phyloP scores from a whole-genome alignment of 2,888 invertebrate species.

The Mesorhabditis spiculigera region DNA sequence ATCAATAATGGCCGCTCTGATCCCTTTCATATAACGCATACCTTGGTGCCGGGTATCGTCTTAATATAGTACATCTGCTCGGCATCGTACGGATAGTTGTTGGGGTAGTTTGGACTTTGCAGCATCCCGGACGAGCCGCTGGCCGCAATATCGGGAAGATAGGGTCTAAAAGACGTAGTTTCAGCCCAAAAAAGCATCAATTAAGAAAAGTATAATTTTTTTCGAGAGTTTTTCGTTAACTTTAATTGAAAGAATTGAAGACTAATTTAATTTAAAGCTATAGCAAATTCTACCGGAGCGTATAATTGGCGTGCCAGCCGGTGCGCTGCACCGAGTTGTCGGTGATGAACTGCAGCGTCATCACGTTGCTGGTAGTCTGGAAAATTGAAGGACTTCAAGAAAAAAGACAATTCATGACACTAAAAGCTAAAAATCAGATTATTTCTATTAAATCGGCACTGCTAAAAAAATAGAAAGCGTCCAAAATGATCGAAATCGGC shows the following conservation, averaged over 20 bases:
- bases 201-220: neutral
- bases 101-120: neutral
- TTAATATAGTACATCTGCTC: neutral
- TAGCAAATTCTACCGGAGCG: neutral
- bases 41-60: neutral
- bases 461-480: too few species aligned
- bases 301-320: slow-evolving; percentile 1
- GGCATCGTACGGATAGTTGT: neutral
- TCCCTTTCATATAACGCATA: neutral
- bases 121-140: neutral
- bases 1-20: too few species aligned
- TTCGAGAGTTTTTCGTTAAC: too few species aligned
- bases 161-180: neutral
- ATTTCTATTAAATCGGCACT: too few species aligned
- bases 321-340: neutral
- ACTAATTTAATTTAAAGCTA: too few species aligned
- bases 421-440: too few species aligned
- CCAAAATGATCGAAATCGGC: too few species aligned
- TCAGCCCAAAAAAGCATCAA: neutral
- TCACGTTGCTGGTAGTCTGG: neutral
- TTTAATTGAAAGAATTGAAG: too few species aligned
- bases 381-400: neutral
- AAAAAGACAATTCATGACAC: neutral
- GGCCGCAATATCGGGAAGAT: neutral
- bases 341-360: neutral